Base-by-base conservation (phyloP, 1,140 invertebrate genomes). In the Heliconius hewitsoni region DNA sequence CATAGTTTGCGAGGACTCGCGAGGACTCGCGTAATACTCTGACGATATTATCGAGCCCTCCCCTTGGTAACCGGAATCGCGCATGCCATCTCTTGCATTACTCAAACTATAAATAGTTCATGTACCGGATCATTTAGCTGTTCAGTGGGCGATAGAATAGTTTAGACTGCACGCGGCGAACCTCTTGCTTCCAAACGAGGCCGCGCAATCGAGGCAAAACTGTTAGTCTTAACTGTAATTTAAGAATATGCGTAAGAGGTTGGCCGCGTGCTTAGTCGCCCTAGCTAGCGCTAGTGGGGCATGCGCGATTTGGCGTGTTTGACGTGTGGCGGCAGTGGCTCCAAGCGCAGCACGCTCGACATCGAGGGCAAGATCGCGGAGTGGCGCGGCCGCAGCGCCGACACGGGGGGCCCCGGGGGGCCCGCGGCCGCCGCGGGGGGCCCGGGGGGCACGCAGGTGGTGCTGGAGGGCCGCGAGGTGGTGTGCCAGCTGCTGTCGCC, bases 351-450 rank as follows among this genome's bases (percentile, higher is more conserved):
- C 89, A 94, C 92, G 80, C 89, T 94, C 70, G 92, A 94, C 89
- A 93, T 94, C 90, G 92, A 94, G 87, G 92, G 91, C 78, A 94
- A 94, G 90, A 91, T 94, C 76, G 91, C 90, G 71, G 89, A 91
- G 88, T 93, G 91, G 90, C 87, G 90, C 81, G 88, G 86, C 23
- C 85, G 90, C 27, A 82, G 74, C 84, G 83, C 73, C 50, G 85
- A 80, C 73, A 77, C 57, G 13, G 71, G 50, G 55, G 76, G n/a
- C 72, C 30, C 71, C 50, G 77, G 80, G 71, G 77, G 60, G 75
- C 73, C 34, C 71, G 37, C 66, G 37, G 75, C 70, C 19, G 75
- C 70, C 19, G 76, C 46, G 78, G 71, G 76, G 60, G 39, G 52
- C 57, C 79, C 57, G 71, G 50, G 77, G 74, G 73, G 85, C 80